Evolutionary conservation across 2,888 invertebrate species (phyloP), one percentile per base, ranked within the genome.

Genomic region (Euphydryas editha): DNA sequence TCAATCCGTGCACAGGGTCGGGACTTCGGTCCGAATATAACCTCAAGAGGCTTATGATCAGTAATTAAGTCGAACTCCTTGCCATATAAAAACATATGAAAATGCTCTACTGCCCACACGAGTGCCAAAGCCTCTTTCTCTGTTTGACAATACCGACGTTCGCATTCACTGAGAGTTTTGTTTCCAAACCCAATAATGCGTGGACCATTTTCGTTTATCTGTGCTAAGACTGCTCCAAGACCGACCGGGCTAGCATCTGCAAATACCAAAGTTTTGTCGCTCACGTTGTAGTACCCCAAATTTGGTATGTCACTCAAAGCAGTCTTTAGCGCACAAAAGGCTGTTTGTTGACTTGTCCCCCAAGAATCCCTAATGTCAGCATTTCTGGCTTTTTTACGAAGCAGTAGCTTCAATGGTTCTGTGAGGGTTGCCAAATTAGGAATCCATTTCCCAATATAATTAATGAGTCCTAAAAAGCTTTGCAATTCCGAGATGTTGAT

Each of bases 381-480:
- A 18, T 71, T 59, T 58, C 71, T 69, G 3, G 10, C 39, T 39
- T 56, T 39, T 39, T 20, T 44, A 15, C 59, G 11, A 1, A 73
- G 51, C 11, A 71, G 13, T 57, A 54, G 15, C 8, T 63, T 46
- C 1, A 72, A 11, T 0, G 18, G 18, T 55, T 55, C 37, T 55
- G 54, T 55, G 10, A 15, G 13, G n/a, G 54, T 55, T 30, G 54
- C 54, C 24, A 30, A 24, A 55, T 55, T 60, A 1, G 73, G 72
- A 0, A 74, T 72, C 73, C 73, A 54, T 17, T 54, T 54, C 15
- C 30, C 30, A n/a, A 54, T 30, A 24, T 42, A 42, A 42, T 42
- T 42, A 6, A 42, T 13, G 13, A 42, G 42, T 6, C 42, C 42
- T 10, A 42, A 13, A 42, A 42, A 42, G 13, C 42, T 42, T 13